phyloP scores from a whole-genome alignment of 2,113 vertebrate species.

The Cyanistes caeruleus region DNA sequence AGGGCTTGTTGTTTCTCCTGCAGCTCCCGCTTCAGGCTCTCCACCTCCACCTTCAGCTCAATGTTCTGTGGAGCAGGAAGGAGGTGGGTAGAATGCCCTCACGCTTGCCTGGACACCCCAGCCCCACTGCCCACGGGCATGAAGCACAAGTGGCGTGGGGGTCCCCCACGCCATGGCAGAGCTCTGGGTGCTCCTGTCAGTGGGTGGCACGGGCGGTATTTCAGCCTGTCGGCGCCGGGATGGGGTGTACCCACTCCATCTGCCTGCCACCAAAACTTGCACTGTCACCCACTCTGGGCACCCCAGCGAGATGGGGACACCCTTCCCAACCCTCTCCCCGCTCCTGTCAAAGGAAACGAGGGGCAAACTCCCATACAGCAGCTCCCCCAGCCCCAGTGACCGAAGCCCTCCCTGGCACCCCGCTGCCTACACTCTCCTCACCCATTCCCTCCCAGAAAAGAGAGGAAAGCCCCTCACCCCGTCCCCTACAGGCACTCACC shows the following conservation, averaged over 20 bases:
- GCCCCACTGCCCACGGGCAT: accelerated
- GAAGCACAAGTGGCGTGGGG: not conserved
- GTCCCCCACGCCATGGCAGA: not conserved
- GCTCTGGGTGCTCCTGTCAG: not conserved
- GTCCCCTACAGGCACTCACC: slow-evolving; percentile 74
- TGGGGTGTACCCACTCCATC: not conserved
- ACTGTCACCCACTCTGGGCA: not conserved
- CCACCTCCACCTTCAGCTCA: slow-evolving; percentile 92
- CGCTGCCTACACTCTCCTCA: accelerated
- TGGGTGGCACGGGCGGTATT: not conserved
- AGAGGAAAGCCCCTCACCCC: not conserved
- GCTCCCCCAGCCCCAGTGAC: not conserved
- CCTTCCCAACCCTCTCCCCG: accelerated
- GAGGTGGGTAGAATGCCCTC: not conserved
- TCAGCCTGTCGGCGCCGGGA: not conserved
- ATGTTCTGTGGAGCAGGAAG: slow-evolving; percentile 82
- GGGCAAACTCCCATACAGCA: not conserved
- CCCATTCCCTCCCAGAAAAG: not conserved
- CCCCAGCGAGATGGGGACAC: accelerated
- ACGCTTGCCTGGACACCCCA: accelerated
- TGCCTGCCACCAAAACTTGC: not conserved
- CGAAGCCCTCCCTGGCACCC: accelerated
- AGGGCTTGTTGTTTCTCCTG: slow-evolving; percentile 86
- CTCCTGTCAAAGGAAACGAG: not conserved
- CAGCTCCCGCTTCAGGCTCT: slow-evolving; percentile 92